Evolutionary conservation across 2,797 vertebrate species (phyloP), one percentile per base, ranked within the genome.

Genomic region (Anabacerthia variegaticeps): DNA sequence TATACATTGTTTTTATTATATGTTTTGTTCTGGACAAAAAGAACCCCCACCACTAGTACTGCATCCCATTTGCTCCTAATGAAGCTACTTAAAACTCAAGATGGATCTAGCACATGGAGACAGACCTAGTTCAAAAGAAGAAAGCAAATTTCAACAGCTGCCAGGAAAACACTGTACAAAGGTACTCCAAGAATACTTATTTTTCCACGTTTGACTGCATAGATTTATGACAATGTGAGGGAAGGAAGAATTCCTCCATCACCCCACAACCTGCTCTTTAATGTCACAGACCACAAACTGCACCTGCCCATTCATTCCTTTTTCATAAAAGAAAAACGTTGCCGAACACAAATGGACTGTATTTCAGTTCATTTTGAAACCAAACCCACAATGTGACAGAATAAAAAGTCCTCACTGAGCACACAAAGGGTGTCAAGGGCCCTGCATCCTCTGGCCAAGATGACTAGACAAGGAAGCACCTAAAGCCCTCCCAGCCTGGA

Each of bases 21-120:
- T 4, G 37, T 78, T 94, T 93, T 96, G 43, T 73, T 85, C 87
- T 63, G 44, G 63, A 82, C 48, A 76, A 85, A 92, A 48, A 69
- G 89, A 72, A 34, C 13, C 0, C 0, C 28, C 32, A n/a, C 28
- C 34, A 16, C 41, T 41, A 54, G 19, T 5, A 85, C 19, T 78
- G 58, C 34, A 71, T 36, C 58, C 16, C 4, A 28, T 26, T 43
- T 59, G 89, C 59, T 61, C 77, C 14, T 5, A 75, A 79, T 2
- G 41, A 87, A 91, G 48, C 62, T 39, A 49, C 74, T 76, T 39
- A 69, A 59, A 59, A 79, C 28, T 69, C 12, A 1, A 80, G 85
- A 23, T 34, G 63, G 12, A 49, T 30, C 85, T 43, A 56, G 52
- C 2, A 72, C 46, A 41, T 5, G 0, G 0, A 84, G 71, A 74